Evolutionary conservation across 2,888 invertebrate genomes (phyloP).

Genomic region (Plebejus anna): DNA sequence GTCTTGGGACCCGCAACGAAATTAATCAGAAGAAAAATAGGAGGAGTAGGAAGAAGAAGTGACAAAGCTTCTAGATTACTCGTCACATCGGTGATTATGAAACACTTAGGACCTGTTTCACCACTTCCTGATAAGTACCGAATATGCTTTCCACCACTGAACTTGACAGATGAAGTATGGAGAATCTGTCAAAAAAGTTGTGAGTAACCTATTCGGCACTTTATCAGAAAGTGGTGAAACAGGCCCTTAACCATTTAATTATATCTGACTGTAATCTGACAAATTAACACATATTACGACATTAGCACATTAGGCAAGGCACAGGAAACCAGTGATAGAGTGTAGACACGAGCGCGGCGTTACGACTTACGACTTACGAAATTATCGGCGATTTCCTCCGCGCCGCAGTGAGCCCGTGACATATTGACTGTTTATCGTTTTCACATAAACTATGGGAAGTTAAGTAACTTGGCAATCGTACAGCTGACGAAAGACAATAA

Average conservation of each 20-base stretch:
- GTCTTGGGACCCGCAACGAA: too few relatives aligned
- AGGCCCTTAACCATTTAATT: neutral
- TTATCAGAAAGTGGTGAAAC: too few relatives aligned
- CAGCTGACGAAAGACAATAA: neutral
- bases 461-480: neutral
- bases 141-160: too few relatives aligned
- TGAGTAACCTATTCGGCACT: too few relatives aligned
- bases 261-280: neutral
- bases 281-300: slow-evolving; percentile 10
- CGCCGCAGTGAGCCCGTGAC: neutral
- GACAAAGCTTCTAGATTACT: neutral
- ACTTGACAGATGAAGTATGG: too few relatives aligned
- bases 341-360: neutral
- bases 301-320: neutral
- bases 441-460: neutral
- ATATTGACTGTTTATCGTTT: slow-evolving; percentile 7
- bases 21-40: too few relatives aligned
- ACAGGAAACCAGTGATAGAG: slow-evolving; percentile 5
- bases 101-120: neutral
- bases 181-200: too few relatives aligned
- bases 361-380: neutral
- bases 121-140: too few relatives aligned
- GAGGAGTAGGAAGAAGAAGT: too few relatives aligned
- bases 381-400: slow-evolving; percentile 1
- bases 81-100: neutral